Conservation (phyloP, 1,140 invertebrate species). For the Ostrea denselamellosa region DNA sequence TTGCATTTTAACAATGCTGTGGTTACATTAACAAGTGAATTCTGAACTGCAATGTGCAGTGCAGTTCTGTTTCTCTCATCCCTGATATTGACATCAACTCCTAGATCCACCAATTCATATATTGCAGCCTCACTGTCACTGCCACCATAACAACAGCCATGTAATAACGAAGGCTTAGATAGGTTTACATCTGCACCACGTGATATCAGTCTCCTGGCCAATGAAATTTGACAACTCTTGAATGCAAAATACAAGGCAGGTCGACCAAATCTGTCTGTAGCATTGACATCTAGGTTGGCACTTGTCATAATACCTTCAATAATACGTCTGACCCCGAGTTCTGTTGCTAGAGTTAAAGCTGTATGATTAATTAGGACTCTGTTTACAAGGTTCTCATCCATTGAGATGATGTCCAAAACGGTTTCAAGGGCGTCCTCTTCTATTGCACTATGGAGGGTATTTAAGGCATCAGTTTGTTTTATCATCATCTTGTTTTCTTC, state of each 20-base stretch:
- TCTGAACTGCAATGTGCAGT: conserved; percentile 11
- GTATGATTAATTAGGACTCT: background rate
- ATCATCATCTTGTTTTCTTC: no score
- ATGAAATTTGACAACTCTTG: conserved; percentile 1
- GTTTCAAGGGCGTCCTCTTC: background rate
- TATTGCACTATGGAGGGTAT: background rate
- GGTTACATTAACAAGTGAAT: background rate
- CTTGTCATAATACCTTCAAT: conserved; percentile 17
- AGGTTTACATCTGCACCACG: conserved; percentile 13
- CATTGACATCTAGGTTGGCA: background rate
- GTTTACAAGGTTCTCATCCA: background rate
- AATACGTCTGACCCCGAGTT: background rate
- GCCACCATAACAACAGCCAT: background rate
- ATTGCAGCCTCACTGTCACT: background rate
- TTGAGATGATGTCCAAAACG: background rate
- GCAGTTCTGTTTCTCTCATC: conserved; percentile 4
- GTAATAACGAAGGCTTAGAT: background rate
- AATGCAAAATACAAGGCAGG: conserved; percentile 29
- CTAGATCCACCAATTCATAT: background rate
- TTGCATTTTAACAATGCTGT: background rate
- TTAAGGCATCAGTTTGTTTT: background rate
- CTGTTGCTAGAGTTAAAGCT: background rate
- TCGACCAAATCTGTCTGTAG: background rate
- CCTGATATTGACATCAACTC: background rate
- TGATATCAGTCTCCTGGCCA: background rate